Percentiles rank a stretch among this genome's conserved stretches.
Evolutionary conservation across 2,797 vertebrate species (phyloP).

Genomic region (Poeciliopsis gracilis): DNA sequence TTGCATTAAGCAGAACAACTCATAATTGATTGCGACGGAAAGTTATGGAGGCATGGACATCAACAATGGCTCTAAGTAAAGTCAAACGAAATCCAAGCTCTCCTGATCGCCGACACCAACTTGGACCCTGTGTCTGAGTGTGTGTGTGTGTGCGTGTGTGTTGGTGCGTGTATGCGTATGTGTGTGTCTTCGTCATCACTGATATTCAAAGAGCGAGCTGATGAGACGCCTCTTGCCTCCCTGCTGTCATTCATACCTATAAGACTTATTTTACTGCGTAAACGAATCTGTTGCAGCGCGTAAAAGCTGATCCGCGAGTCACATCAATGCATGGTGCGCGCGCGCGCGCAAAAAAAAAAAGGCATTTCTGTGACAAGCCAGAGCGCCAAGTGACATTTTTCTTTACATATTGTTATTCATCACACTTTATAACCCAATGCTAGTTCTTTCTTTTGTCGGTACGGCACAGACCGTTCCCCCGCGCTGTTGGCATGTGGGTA

Average conservation of each 20-base stretch:
- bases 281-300: background rate
- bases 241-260: conserved; percentile 3
- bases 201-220: background rate
- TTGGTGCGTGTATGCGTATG: background rate
- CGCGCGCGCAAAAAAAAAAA: conserved; percentile 6
- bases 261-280: background rate
- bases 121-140: background rate
- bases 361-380: conserved; percentile 18
- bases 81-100: background rate
- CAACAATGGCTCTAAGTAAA: conserved; percentile 4
- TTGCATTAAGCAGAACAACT: conserved; percentile 13
- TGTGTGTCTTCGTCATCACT: conserved; percentile 23
- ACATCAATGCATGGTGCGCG: conserved; percentile 25
- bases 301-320: background rate
- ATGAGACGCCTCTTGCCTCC: conserved; percentile 7
- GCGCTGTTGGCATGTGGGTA: conserved; percentile 46
- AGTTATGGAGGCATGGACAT: conserved; percentile 16
- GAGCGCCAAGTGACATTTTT: conserved; percentile 1
- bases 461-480: conserved; percentile 58
- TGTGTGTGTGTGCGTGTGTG: background rate
- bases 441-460: background rate
- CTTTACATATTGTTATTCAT: background rate
- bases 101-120: conserved; percentile 1
- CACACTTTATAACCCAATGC: accelerated
- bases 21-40: conserved; percentile 51